These are phyloP conservation scores for Cheilosia scutellata DNA, from an alignment of 2,888 invertebrate genomes.

Conservation along the genomic window DNA sequence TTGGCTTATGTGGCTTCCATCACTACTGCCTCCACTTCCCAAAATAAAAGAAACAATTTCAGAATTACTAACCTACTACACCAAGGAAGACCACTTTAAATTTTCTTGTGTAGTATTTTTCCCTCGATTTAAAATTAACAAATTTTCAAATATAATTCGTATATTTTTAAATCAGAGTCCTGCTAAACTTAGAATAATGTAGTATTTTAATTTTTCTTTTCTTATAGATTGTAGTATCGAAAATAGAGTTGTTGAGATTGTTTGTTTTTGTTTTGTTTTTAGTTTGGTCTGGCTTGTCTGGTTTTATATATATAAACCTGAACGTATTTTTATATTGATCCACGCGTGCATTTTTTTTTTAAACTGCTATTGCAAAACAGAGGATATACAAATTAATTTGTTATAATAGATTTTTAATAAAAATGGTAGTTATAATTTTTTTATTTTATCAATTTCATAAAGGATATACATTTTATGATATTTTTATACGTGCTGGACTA, in stretches of 20 bases:
- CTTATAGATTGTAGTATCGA: conserved; percentile 21
- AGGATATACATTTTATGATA: not conserved
- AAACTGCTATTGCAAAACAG: not conserved
- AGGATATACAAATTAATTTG: not conserved
- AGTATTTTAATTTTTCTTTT: conserved; percentile 35
- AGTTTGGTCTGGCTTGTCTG: conserved; percentile 13
- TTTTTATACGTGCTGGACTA: not conserved
- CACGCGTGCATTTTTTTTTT: conserved; percentile 13
- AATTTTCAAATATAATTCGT: conserved; percentile 68
- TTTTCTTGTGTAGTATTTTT: conserved; percentile 3
- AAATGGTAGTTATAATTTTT: not conserved
- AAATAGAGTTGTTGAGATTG: conserved; percentile 35
- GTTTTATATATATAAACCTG: not conserved
- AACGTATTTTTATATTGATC: conserved; percentile 17
- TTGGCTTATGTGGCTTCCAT: conserved; percentile 27
- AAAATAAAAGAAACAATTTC: conserved; percentile 15
- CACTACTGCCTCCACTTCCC: conserved; percentile 7
- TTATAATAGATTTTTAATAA: not conserved
- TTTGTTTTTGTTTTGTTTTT: conserved; percentile 31
- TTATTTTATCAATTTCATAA: not conserved
- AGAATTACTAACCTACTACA: conserved; percentile 12
- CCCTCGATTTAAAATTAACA: conserved; percentile 68
- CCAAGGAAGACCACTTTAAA: conserved; percentile 33
- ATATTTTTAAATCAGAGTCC: conserved; percentile 70
- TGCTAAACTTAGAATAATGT: conserved; percentile 69